phyloP scores from a whole-genome alignment of 2,888 invertebrate species.

The Troides aeacus region DNA sequence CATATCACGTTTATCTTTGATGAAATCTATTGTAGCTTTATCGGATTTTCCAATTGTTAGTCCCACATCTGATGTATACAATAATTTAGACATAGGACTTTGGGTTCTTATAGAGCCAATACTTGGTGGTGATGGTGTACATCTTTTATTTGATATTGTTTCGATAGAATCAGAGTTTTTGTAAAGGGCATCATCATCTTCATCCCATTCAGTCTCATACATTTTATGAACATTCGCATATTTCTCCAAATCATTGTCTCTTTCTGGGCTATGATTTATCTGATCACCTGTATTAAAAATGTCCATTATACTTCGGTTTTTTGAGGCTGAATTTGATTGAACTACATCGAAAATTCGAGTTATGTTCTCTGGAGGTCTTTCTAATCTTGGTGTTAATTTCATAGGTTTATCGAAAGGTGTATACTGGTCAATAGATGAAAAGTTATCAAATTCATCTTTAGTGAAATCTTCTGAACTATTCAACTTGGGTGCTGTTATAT shows the following conservation, averaged over 20 bases:
- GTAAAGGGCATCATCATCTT: constrained; percentile 74
- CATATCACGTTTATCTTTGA: constrained; percentile 54
- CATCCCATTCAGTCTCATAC: constrained; percentile 67
- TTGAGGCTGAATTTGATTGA: constrained; percentile 53
- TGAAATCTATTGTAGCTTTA: constrained; percentile 43
- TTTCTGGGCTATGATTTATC: constrained; percentile 47
- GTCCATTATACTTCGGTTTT: constrained; percentile 70
- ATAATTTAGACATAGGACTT: constrained; percentile 51
- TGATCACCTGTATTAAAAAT: constrained; percentile 57
- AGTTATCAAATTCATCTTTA: constrained; percentile 48
- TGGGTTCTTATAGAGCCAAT: constrained; percentile 39
- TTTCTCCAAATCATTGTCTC: constrained; percentile 47
- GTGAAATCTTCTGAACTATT: constrained; percentile 44
- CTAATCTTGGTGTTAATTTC: constrained; percentile 33
- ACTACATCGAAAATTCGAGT: constrained; percentile 61
- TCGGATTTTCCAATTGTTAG: constrained; percentile 31
- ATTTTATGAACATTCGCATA: constrained; percentile 49
- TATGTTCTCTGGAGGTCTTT: constrained; percentile 35
- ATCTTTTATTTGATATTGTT: constrained; percentile 29
- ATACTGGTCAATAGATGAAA: constrained; percentile 41
- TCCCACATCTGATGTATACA: constrained; percentile 43
- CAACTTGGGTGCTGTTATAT: constrained; percentile 29
- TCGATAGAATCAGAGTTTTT: constrained; percentile 49
- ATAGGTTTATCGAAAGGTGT: constrained; percentile 49
- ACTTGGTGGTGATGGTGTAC: constrained; percentile 37